Conservation (phyloP, 1,140 invertebrate species). For the Belonocnema kinseyi region DNA sequence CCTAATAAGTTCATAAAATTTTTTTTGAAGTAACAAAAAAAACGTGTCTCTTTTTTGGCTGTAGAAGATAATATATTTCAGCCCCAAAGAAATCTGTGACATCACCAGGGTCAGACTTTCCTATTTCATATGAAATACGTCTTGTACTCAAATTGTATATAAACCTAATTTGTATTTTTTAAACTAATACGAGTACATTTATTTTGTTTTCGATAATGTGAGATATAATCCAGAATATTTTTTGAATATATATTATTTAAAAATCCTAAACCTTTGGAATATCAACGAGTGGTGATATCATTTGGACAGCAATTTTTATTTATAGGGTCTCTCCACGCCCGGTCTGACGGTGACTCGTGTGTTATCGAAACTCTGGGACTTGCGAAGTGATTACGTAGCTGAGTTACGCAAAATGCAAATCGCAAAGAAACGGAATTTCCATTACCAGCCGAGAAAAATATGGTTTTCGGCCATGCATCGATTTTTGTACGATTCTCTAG, state of each 20-base stretch:
- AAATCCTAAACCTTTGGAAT: background rate
- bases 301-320: constrained; percentile 38
- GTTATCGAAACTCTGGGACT: constrained; percentile 37
- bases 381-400: constrained; percentile 33
- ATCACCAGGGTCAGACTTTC: too few species aligned
- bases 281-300: background rate
- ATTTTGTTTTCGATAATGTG: background rate
- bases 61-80: too few species aligned
- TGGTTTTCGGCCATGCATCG: constrained; percentile 42
- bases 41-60: too few species aligned
- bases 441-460: constrained; percentile 33
- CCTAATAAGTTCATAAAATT: too few species aligned
- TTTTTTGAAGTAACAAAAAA: too few species aligned
- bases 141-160: too few species aligned
- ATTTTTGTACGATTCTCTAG: constrained; percentile 43
- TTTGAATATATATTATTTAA: background rate
- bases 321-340: constrained; percentile 32
- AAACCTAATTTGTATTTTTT: too few species aligned
- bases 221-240: background rate
- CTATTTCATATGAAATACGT: too few species aligned
- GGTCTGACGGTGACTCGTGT: constrained; percentile 38
- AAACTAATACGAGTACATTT: too few species aligned
- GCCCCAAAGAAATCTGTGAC: too few species aligned
- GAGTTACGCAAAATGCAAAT: constrained; percentile 13
- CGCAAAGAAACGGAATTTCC: constrained; percentile 14